Evolutionary conservation across 35 echinoderm and acorn worm species (phyloP).

Genomic region (Chiridota heheva): DNA sequence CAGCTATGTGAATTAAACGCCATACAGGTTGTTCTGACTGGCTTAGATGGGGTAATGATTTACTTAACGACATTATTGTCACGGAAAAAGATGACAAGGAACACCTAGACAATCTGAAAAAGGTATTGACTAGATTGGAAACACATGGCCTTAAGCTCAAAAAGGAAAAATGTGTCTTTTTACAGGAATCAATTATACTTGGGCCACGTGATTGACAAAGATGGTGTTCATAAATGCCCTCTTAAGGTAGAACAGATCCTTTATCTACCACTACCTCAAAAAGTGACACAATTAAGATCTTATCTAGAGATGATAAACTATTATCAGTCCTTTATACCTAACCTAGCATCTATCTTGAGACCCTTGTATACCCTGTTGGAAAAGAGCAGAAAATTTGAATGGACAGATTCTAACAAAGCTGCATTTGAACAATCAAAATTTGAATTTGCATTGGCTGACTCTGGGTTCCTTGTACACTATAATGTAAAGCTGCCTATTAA

Average conservation of each 20-base stretch:
- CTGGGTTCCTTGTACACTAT: slow-evolving; percentile 48
- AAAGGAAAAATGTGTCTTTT: slow-evolving; percentile 53
- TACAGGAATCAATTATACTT: slow-evolving; percentile 38
- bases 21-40: slow-evolving; percentile 42
- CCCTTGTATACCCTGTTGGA: slow-evolving; percentile 28
- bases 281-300: slow-evolving; percentile 26
- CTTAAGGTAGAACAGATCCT: slow-evolving; percentile 28
- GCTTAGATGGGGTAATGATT: slow-evolving; percentile 17
- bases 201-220: slow-evolving; percentile 32
- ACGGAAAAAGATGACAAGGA: slow-evolving; percentile 16
- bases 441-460: slow-evolving; percentile 17
- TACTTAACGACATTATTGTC: slow-evolving; percentile 60
- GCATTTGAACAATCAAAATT: slow-evolving; percentile 33
- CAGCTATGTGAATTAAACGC: slow-evolving; percentile 43
- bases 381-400: slow-evolving; percentile 33
- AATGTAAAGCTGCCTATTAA: slow-evolving; percentile 29
- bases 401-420: not conserved
- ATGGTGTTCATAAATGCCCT: slow-evolving; percentile 25
- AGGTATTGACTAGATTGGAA: slow-evolving; percentile 42
- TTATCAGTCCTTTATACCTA: slow-evolving; percentile 39
- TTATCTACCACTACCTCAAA: slow-evolving; percentile 10
- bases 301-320: slow-evolving; percentile 54
- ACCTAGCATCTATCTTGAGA: slow-evolving; percentile 17
- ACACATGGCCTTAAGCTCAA: slow-evolving; percentile 36
- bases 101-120: slow-evolving; percentile 37